Evolutionary conservation across 1,140 invertebrate species (phyloP), one percentile per base, ranked within the genome.

Genomic region (Apocrypta bakeri): DNA sequence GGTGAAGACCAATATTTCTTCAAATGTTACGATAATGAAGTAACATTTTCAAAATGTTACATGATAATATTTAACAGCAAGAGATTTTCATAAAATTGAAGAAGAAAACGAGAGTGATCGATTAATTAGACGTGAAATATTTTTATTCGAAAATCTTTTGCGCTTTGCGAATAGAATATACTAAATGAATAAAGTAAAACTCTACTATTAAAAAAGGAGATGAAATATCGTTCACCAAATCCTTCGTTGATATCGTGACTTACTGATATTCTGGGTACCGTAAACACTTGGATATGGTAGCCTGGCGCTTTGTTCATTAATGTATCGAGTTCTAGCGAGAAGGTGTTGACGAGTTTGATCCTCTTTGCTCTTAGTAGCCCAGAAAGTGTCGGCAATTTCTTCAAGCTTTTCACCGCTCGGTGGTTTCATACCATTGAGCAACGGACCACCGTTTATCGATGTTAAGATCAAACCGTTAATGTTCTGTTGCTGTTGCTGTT

Each of bases 311-410:
- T 92, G 91, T 61, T 93, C 95, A 75, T 93, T 91, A 63, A 95
- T 89, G 79, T 95, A 95, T 85, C 95, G 90, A 80, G 93, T 93
- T 88, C 94, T 93, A 11, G 90, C 90, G 21, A 95, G 84, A 86
- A 94, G 95, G 85, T 94, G 93, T 80, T 95, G 93, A 82, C 94
- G 95, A 90, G 84, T 85, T 88, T 48, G 87, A 3, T 82, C 11
- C 17, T 77, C 81, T 12, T 77, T 69, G 29, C 1, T 71, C 24
- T 82, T 81, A 17, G n/a, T 37, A 1, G 84, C 85, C 89, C 90
- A 90, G 72, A 87, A 89, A 0, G 88, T 86, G 12, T 91, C 89
- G 7, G 85, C 82, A 48, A 85, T 79, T 14, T 89, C 87, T 0
- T 90, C 87, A 8, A 86, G 63, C 88, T 90, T 64, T 86, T 89